Evolutionary conservation across 2,113 vertebrate species (phyloP).

Genomic region (Sporophila hypoxantha): DNA sequence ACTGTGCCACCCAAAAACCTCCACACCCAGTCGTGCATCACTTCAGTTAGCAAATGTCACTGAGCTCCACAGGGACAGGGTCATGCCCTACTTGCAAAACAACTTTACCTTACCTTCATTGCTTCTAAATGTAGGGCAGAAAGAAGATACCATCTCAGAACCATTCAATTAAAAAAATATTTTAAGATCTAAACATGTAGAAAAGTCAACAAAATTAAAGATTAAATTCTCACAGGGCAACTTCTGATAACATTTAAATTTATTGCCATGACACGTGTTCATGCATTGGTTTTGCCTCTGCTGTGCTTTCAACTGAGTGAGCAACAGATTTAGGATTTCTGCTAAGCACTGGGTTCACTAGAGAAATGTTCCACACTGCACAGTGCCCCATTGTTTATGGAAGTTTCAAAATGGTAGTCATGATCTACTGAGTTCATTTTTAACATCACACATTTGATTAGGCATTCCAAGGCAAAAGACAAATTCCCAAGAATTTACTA

Average conservation of each 20-base stretch:
- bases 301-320: background rate
- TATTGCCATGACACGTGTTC: background rate
- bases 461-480: background rate
- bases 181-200: background rate
- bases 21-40: background rate
- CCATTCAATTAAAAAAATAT: background rate
- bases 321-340: background rate
- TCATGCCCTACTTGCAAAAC: background rate
- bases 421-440: background rate
- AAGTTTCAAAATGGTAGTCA: background rate
- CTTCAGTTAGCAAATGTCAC: background rate
- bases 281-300: background rate
- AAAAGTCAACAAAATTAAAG: background rate
- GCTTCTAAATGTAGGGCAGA: background rate
- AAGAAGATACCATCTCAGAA: background rate
- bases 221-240: background rate
- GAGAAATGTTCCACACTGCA: background rate
- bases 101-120: background rate
- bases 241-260: background rate
- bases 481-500: background rate
- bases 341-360: background rate
- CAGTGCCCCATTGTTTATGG: background rate
- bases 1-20: background rate
- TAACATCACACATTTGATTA: background rate
- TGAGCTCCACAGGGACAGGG: background rate